Percentiles rank a stretch among this genome's conserved stretches.
These are phyloP conservation scores for Gasteruption jaculator DNA, from an alignment of 2,888 invertebrate genomes.

Conservation along the genomic window DNA sequence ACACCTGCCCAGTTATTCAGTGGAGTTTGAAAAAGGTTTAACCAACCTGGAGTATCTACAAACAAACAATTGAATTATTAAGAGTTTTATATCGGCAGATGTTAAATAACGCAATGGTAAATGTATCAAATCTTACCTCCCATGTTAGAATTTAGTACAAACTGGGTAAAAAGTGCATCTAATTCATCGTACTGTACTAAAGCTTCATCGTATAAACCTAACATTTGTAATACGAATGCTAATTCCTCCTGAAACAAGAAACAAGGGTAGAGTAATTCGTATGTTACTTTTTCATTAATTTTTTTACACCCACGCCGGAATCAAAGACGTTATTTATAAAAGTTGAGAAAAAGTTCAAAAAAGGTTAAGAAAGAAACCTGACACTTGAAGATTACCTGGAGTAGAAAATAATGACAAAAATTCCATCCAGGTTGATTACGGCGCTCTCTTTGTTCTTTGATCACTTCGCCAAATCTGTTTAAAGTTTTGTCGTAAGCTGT, in stretches of 20 bases:
- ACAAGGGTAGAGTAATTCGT: neutral
- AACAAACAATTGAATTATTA: slow-evolving; percentile 14
- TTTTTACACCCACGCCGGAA: neutral
- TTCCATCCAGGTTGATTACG: slow-evolving; percentile 90
- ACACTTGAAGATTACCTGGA: slow-evolving; percentile 74
- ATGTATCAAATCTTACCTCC: slow-evolving; percentile 54
- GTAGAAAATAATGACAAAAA: slow-evolving; percentile 89
- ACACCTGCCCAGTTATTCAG: slow-evolving; percentile 74
- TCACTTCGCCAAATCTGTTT: slow-evolving; percentile 82
- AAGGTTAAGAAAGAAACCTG: no score
- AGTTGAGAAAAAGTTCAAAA: no score
- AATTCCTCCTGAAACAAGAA: slow-evolving; percentile 74
- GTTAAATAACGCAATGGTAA: neutral
- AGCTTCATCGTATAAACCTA: slow-evolving; percentile 89
- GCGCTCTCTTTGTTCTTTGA: slow-evolving; percentile 84
- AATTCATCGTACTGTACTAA: slow-evolving; percentile 95
- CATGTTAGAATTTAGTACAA: slow-evolving; percentile 88
- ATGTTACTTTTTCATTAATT: neutral
- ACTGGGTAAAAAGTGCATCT: slow-evolving; percentile 94
- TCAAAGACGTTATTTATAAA: neutral
- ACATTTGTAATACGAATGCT: slow-evolving; percentile 90
- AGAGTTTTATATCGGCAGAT: neutral
- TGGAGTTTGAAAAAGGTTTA: slow-evolving; percentile 74
- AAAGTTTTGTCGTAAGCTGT: slow-evolving; percentile 84
- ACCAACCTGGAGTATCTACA: slow-evolving; percentile 78